Percentiles rank a stretch among this genome's conserved stretches.
phyloP scores from a whole-genome alignment of 2,888 invertebrate species.

The Formica aserva region DNA sequence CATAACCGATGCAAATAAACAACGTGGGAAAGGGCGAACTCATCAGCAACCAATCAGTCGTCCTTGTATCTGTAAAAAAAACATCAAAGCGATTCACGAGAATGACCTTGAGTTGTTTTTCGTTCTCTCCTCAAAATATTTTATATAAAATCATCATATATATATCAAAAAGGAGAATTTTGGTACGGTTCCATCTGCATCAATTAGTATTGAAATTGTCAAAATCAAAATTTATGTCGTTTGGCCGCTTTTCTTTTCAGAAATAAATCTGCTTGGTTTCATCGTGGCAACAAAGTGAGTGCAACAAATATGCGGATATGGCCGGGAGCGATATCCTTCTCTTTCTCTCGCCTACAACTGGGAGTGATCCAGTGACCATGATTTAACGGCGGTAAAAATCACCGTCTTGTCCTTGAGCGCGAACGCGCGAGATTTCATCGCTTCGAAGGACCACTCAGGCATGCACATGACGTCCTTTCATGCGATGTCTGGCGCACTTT shows the following conservation, averaged over 20 bases:
- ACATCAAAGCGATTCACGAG: not conserved
- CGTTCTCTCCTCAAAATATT: not conserved
- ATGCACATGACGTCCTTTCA: not conserved
- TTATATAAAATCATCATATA: not conserved
- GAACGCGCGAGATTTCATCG: not conserved
- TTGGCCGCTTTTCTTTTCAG: not conserved
- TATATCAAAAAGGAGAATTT: not conserved
- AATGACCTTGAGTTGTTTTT: not conserved
- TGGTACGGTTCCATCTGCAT: not conserved
- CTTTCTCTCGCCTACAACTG: too few species aligned
- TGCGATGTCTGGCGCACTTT: not conserved
- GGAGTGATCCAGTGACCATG: slow-evolving; percentile 8
- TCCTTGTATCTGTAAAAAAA: slow-evolving; percentile 90
- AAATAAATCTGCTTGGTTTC: not conserved
- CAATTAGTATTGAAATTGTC: not conserved
- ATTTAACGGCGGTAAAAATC: slow-evolving; percentile 25
- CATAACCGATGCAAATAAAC: slow-evolving; percentile 95
- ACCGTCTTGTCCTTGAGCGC: slow-evolving; percentile 1
- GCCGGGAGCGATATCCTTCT: not conserved
- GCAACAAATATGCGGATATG: slow-evolving; percentile 1
- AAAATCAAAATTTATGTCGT: not conserved
- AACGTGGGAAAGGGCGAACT: slow-evolving; percentile 97
- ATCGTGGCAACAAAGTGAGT: not conserved
- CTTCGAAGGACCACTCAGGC: not conserved
- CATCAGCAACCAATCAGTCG: slow-evolving; percentile 97